phyloP scores from a whole-genome alignment of 92 coral and sea anemone genomes.

The Meandrina meandrites region DNA sequence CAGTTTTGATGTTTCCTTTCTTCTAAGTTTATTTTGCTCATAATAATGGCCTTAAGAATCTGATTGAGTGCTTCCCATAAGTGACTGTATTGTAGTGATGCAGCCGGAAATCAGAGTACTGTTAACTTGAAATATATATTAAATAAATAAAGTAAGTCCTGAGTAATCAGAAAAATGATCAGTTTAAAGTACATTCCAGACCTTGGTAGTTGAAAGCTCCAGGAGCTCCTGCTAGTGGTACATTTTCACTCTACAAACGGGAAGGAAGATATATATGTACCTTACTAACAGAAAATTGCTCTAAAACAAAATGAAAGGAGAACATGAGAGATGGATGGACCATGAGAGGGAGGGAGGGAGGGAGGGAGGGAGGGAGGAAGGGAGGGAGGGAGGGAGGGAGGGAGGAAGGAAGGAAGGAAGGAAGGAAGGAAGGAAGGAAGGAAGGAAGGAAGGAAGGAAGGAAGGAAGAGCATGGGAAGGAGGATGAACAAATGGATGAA shows the following conservation, averaged over 20 bases:
- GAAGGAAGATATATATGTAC: no score
- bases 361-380: neutral
- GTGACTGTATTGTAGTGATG: no score
- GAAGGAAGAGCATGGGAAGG: no score
- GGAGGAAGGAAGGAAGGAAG: neutral
- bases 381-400: neutral
- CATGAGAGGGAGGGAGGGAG: neutral
- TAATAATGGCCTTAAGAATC: no score
- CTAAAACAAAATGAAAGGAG: neutral
- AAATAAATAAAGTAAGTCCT: no score
- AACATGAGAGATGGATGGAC: neutral
- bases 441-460: neutral
- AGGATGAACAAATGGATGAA: no score
- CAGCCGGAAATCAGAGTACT: no score
- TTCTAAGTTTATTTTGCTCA: no score
- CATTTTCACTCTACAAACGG: neutral
- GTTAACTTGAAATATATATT: no score
- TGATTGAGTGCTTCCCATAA: no score
- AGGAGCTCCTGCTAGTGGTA: constrained; percentile 57
- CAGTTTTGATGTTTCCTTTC: no score
- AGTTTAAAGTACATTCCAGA: neutral
- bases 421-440: neutral
- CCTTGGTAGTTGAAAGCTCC: constrained; percentile 63
- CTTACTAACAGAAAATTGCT: neutral
- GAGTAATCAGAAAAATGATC: neutral